Evolutionary conservation across 2,888 invertebrate genomes (phyloP).

Genomic region (Pyrgus malvae): DNA sequence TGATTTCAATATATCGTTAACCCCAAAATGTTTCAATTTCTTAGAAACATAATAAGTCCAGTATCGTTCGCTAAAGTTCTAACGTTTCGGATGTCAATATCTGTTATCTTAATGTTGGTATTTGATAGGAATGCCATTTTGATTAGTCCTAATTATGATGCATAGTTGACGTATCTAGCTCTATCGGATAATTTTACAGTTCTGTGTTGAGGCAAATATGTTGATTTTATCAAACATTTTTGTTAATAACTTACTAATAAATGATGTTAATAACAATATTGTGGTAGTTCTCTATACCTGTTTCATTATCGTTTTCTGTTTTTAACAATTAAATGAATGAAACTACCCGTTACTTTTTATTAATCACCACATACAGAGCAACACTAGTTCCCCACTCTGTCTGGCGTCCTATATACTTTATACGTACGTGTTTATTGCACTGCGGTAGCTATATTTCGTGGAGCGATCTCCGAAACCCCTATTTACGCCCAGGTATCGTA

Average conservation of each 20-base stretch:
- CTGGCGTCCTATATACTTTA: slow-evolving; percentile 13
- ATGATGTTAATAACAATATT: too few relatives aligned
- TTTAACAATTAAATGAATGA: too few relatives aligned
- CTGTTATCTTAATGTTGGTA: slow-evolving; percentile 1
- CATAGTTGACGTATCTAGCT: background rate
- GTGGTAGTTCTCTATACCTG: too few relatives aligned
- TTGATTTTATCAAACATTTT: too few relatives aligned
- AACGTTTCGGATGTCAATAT: slow-evolving; percentile 13
- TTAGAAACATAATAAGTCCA: slow-evolving; percentile 7
- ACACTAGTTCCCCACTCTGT: background rate
- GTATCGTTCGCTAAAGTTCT: slow-evolving; percentile 13
- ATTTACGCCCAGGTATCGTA: slow-evolving; percentile 68
- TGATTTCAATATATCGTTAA: slow-evolving; percentile 6
- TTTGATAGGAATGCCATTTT: slow-evolving; percentile 3
- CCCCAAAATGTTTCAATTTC: slow-evolving; percentile 6
- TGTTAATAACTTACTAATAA: too few relatives aligned
- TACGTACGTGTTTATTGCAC: slow-evolving; percentile 18
- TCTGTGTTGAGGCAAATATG: background rate
- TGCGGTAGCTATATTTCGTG: slow-evolving; percentile 50
- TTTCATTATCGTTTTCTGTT: too few relatives aligned
- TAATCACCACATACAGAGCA: slow-evolving; percentile 2
- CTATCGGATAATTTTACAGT: too few relatives aligned
- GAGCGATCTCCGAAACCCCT: slow-evolving; percentile 61
- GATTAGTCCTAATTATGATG: background rate
- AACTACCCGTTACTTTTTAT: too few relatives aligned